These are phyloP conservation scores for Aromia moschata DNA, from an alignment of 2,888 invertebrate genomes.

Conservation along the genomic window DNA sequence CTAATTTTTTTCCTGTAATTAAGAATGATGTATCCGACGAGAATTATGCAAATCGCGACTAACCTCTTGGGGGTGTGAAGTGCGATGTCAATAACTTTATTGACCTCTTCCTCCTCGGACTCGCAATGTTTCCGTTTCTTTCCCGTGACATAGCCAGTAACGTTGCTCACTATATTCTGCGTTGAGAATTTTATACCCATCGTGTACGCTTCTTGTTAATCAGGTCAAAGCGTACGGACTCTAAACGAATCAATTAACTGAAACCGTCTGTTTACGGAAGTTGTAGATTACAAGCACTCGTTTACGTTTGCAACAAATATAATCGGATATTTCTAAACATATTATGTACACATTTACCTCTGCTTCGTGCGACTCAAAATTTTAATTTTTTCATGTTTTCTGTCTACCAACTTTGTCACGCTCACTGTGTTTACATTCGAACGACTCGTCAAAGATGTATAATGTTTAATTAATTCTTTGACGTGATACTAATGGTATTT, in stretches of 20 bases:
- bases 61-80: constrained; percentile 74
- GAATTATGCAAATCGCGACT: constrained; percentile 27
- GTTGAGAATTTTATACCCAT: constrained; percentile 65
- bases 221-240: constrained; percentile 18
- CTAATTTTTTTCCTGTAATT: constrained; percentile 72
- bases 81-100: constrained; percentile 66
- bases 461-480: too few species aligned
- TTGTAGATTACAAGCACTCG: too few species aligned
- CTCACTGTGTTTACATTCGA: constrained; percentile 16
- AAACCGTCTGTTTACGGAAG: constrained; percentile 1
- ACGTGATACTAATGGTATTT: too few species aligned
- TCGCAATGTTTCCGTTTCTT: constrained; percentile 69
- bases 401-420: constrained; percentile 1
- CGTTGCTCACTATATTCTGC: constrained; percentile 59
- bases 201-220: constrained; percentile 16
- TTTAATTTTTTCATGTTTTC: constrained; percentile 14
- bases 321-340: background rate
- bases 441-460: constrained; percentile 37
- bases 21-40: too few species aligned
- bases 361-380: constrained; percentile 14
- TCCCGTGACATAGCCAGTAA: constrained; percentile 63
- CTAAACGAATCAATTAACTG: constrained; percentile 2
- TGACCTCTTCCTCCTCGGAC: constrained; percentile 64
- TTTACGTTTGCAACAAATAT: too few species aligned
- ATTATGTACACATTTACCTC: background rate